Percentiles rank a stretch among this genome's conserved stretches.
These are phyloP conservation scores for Rhinogobio ventralis DNA, from an alignment of 2,797 vertebrate species.

Conservation along the genomic window DNA sequence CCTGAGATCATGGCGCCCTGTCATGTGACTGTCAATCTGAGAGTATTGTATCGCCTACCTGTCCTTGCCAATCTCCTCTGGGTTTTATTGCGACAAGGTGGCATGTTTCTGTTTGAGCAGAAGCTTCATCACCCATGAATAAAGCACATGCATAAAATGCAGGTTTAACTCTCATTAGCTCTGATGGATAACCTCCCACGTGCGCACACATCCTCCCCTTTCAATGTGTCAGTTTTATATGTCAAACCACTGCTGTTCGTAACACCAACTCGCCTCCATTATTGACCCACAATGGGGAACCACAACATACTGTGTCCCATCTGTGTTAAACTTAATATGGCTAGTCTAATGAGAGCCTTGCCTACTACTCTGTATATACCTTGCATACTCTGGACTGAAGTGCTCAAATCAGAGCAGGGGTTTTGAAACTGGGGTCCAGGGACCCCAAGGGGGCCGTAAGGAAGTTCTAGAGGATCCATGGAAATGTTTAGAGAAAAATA, in stretches of 20 bases:
- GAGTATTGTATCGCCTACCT: constrained; percentile 6
- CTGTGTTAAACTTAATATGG: not conserved
- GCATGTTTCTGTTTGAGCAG: constrained; percentile 15
- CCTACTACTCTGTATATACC: not conserved
- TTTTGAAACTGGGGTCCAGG: not conserved
- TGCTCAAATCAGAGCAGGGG: not conserved
- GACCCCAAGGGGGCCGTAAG: not conserved
- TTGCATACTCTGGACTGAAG: not conserved
- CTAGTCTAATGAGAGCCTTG: not conserved
- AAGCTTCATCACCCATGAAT: constrained; percentile 24
- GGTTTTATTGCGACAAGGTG: constrained; percentile 35
- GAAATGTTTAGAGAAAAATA: not conserved
- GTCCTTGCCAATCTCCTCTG: constrained; percentile 34
- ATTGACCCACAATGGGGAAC: constrained; percentile 8
- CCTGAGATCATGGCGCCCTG: constrained; percentile 19
- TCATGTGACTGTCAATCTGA: constrained; percentile 40
- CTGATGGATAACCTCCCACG: constrained; percentile 20
- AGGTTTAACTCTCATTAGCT: not conserved
- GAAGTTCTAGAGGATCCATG: not conserved
- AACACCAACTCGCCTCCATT: not conserved
- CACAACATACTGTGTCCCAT: constrained; percentile 12
- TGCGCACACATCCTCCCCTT: not conserved
- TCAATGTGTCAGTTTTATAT: constrained; percentile 18
- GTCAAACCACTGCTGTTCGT: not conserved
- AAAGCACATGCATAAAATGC: constrained; percentile 22